Evolutionary conservation across 1,140 invertebrate species (phyloP).

Genomic region (Cotesia typhae): DNA sequence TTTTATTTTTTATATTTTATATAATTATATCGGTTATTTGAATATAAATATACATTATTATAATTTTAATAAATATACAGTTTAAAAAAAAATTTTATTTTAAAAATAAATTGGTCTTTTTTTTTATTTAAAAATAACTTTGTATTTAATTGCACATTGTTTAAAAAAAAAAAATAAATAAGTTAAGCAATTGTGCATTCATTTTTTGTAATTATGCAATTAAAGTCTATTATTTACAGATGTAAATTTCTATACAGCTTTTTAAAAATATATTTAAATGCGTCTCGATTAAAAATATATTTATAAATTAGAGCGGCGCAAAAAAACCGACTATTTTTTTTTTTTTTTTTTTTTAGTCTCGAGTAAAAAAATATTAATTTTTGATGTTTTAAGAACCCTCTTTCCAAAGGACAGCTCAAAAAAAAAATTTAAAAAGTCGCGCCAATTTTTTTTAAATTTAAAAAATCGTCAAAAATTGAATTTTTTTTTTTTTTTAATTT

Average conservation of each 20-base stretch:
- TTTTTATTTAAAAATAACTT: too few relatives aligned
- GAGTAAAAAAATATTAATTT: too few relatives aligned
- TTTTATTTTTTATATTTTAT: slow-evolving; percentile 7
- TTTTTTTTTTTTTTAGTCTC: too few relatives aligned
- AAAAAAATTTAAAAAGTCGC: too few relatives aligned
- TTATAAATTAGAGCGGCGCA: too few relatives aligned
- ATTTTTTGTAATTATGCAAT: background rate
- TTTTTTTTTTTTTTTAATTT: too few relatives aligned
- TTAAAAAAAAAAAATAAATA: slow-evolving; percentile 1
- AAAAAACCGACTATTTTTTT: too few relatives aligned
- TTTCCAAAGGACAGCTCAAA: too few relatives aligned
- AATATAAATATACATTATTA: background rate
- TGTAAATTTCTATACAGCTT: too few relatives aligned
- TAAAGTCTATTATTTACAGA: background rate
- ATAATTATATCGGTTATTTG: background rate
- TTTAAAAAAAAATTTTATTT: slow-evolving; percentile 8
- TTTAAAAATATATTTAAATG: background rate
- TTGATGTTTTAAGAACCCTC: too few relatives aligned
- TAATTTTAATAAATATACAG: slow-evolving; percentile 19
- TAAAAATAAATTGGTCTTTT: slow-evolving; percentile 10
- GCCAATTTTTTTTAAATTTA: too few relatives aligned
- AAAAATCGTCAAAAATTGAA: too few relatives aligned
- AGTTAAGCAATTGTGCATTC: background rate
- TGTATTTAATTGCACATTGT: background rate
- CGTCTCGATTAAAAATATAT: background rate